These are phyloP conservation scores for Callipepla squamata DNA, from an alignment of 2,113 vertebrate species.

Conservation along the genomic window DNA sequence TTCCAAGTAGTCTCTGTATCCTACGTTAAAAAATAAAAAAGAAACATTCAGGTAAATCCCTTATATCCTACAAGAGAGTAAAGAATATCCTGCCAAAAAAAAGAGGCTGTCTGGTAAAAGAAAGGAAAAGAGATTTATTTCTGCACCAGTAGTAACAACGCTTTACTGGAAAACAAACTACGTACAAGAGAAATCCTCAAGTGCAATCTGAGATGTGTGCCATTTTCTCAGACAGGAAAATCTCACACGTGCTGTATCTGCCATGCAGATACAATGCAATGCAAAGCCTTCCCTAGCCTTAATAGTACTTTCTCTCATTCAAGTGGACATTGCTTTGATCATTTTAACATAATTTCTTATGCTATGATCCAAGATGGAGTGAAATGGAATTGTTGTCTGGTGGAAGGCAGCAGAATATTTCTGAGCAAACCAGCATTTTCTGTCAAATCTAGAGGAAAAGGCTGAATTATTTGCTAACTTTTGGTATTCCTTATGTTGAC, in stretches of 20 bases:
- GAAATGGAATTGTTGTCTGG: not conserved
- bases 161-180: not conserved
- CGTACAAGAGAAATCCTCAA: not conserved
- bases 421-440: not conserved
- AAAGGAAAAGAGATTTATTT: constrained; percentile 1
- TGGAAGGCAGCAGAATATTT: not conserved
- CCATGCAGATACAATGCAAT: not conserved
- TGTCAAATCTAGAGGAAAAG: not conserved
- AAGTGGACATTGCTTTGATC: not conserved
- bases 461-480: not conserved
- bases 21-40: not conserved
- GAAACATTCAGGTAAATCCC: not conserved
- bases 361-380: not conserved
- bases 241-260: not conserved
- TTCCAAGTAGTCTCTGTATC: not conserved
- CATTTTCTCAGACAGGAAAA: not conserved
- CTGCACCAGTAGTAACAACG: not conserved
- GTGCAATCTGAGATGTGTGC: not conserved
- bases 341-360: not conserved
- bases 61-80: not conserved
- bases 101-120: not conserved
- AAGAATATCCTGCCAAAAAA: not conserved
- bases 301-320: not conserved
- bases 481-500: not conserved
- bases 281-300: not conserved